phyloP scores from a whole-genome alignment of 2,113 vertebrate species.

The Ploceus nigricollis region DNA sequence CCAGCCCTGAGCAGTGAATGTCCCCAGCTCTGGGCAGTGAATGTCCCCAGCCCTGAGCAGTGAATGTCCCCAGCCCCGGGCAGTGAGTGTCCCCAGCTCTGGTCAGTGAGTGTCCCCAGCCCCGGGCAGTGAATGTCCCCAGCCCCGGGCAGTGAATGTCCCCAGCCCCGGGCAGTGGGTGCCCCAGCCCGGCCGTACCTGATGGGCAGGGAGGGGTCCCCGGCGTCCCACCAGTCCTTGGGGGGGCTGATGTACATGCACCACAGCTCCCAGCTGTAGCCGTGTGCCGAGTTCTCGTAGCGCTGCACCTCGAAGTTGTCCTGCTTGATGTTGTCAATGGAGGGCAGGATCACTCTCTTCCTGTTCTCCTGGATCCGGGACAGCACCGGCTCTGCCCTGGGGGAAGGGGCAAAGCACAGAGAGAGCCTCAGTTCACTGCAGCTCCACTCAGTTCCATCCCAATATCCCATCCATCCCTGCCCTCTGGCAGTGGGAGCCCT shows the following conservation, averaged over 20 bases:
- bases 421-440: fast-evolving
- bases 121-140: too few species aligned
- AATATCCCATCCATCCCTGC: fast-evolving
- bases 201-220: slow-evolving; percentile 91
- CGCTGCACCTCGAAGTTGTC: slow-evolving; percentile 93
- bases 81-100: background rate
- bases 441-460: fast-evolving
- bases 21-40: too few species aligned
- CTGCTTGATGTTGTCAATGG: slow-evolving; percentile 97
- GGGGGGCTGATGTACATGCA: slow-evolving; percentile 99
- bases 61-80: background rate
- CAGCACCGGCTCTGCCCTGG: slow-evolving; percentile 92
- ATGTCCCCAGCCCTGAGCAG: background rate
- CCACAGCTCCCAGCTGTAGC: slow-evolving; percentile 99
- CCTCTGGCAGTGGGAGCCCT: background rate
- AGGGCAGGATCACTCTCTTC: slow-evolving; percentile 89
- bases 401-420: background rate
- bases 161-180: background rate
- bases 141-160: background rate
- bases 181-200: slow-evolving; percentile 70
- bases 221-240: slow-evolving; percentile 95
- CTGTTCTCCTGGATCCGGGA: slow-evolving; percentile 90
- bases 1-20: background rate
- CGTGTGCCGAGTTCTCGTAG: slow-evolving; percentile 94
- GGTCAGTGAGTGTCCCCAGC: background rate